Base-by-base conservation (phyloP, 1,140 invertebrate genomes). In the Colletes gigas region DNA sequence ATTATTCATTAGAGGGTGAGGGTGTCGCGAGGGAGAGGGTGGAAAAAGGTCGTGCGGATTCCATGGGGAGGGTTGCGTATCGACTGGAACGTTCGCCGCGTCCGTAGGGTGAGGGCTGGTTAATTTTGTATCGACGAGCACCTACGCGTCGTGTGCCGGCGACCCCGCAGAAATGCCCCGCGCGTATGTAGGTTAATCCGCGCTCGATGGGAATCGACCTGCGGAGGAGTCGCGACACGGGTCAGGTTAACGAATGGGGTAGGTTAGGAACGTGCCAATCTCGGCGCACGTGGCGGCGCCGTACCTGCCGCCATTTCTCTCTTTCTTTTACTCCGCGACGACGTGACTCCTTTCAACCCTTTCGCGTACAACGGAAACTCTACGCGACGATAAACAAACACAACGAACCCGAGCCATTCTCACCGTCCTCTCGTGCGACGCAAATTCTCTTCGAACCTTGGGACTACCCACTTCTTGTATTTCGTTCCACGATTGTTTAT, bases 211-310 rank as follows among this genome's bases (percentile, higher is more conserved):
- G 85, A 86, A 86, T 87, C 86, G 86, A 87, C 85, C 84, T 82
- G 82, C 70, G 69, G 78, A 73, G 81, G 84, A 83, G 81, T 81
- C 81, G 81, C 80, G 77, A 74, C 75, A 84, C 74, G 68, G 78
- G 78, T 87, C 86, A 81, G 82, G 82, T 82, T 87, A 87, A 87
- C 86, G 85, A 87, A 86, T 87, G 68, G 85, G 86, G 85, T 87
- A 87, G 86, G 86, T 87, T 87, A 87, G 85, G 78, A 80, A 70
- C 85, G 72, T 55, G 65, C 69, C 63, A 82, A 81, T 78, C 79
- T 78, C 73, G 57, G 54, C 44, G 75, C 74, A 72, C 63, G 73
- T 82, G 80, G 54, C 72, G 41, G 65, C 52, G 30, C 19, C 44
- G 44, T 79, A 55, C 57, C 77, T 72, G 21, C 41, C 41, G 12